Conservation (phyloP, 1,140 invertebrate genomes). For the Lanistes nyassanus region DNA sequence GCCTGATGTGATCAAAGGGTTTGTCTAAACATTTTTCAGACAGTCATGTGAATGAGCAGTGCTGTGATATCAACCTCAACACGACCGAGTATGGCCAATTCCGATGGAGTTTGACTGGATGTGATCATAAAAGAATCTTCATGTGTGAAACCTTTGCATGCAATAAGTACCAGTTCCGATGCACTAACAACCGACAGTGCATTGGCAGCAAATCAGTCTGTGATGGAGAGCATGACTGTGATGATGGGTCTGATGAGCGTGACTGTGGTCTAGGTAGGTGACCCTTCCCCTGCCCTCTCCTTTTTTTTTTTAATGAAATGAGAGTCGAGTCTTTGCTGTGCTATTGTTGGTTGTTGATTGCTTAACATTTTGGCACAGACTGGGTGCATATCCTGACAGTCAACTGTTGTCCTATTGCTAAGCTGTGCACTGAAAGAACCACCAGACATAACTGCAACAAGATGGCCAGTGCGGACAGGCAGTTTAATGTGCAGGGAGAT, state of each 20-base stretch:
- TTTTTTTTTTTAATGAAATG: no score
- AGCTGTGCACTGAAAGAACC: no score
- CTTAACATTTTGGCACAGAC: no score
- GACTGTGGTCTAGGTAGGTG: conserved; percentile 18
- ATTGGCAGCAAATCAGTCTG: conserved; percentile 21
- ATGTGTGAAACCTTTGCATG: conserved; percentile 28
- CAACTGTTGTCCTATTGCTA: no score
- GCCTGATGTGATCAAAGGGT: neutral
- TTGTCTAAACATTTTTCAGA: conserved; percentile 19
- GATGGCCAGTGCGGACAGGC: no score
- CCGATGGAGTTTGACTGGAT: conserved; percentile 26
- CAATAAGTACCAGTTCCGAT: conserved; percentile 18
- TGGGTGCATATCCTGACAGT: no score
- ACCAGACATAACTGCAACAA: no score
- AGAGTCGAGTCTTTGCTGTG: no score
- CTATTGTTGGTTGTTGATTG: no score
- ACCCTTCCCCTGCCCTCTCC: no score
- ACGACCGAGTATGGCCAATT: conserved; percentile 14
- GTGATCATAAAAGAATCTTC: conserved; percentile 24
- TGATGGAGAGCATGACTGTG: conserved; percentile 30
- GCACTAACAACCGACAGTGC: conserved; percentile 20
- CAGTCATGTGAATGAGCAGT: conserved; percentile 10
- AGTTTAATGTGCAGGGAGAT: no score
- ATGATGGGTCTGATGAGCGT: conserved; percentile 30
- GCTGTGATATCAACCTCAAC: conserved; percentile 27